Conservation (phyloP, 2,113 vertebrate genomes). For the Phylloscopus trochilus region DNA sequence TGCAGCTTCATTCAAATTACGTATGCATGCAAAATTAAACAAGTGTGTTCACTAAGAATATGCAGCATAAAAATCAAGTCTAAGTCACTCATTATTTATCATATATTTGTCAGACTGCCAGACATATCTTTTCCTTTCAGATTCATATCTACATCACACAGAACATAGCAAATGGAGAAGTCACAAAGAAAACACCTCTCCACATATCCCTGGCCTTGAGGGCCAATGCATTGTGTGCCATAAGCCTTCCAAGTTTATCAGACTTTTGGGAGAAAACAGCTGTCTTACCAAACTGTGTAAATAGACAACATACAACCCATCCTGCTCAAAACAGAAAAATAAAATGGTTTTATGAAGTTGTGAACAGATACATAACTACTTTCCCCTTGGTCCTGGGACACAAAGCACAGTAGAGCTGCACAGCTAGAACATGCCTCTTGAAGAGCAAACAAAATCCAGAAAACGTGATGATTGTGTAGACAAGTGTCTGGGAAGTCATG, state of each 20-base stretch:
- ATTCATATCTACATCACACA: neutral
- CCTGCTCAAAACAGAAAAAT: neutral
- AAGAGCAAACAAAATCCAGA: constrained; percentile 10
- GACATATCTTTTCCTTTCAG: neutral
- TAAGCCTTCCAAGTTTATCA: neutral
- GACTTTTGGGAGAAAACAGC: neutral
- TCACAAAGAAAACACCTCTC: neutral
- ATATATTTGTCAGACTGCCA: constrained; percentile 11
- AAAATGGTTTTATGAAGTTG: neutral
- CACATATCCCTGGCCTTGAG: neutral
- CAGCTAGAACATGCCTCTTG: neutral
- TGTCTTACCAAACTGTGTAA: neutral
- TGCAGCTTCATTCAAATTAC: neutral
- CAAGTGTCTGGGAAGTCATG: constrained; percentile 31
- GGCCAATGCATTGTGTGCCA: neutral
- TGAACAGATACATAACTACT: neutral
- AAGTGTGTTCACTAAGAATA: neutral
- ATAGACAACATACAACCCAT: neutral
- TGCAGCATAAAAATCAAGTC: constrained; percentile 2
- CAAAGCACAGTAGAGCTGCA: neutral
- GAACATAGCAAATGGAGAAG: neutral
- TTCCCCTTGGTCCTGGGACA: neutral
- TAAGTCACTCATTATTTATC: neutral
- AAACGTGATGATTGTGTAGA: neutral
- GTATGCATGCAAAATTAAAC: neutral